Percentiles rank a stretch among this genome's conserved stretches.
Conservation (phyloP, 1,140 invertebrate species). For the Agrypnia vestita region DNA sequence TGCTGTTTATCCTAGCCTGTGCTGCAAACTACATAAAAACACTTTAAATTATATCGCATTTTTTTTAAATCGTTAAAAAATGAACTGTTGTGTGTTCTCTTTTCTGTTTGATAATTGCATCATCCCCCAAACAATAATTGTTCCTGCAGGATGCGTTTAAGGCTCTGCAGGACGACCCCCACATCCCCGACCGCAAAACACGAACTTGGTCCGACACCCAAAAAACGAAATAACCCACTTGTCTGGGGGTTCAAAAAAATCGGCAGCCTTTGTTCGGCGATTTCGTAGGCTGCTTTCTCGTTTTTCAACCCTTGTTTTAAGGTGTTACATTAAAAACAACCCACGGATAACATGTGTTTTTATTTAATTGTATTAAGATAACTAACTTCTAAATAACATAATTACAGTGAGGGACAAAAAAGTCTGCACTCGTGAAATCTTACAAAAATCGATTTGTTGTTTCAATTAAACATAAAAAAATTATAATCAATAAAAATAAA, state of each 20-base stretch:
- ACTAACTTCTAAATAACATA: no score
- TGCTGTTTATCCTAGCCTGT: no score
- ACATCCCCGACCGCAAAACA: neutral
- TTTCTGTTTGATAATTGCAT: neutral
- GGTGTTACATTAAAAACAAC: neutral
- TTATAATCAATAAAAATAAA: no score
- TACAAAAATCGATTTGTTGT: no score
- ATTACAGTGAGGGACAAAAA: no score
- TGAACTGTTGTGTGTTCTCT: neutral
- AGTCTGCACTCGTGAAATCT: no score
- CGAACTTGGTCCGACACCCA: neutral
- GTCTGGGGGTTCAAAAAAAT: constrained; percentile 12
- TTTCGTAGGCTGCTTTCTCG: neutral
- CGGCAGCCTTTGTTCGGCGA: constrained; percentile 1
- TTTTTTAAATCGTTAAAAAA: neutral
- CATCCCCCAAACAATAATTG: neutral
- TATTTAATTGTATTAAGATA: no score
- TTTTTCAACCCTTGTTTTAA: neutral
- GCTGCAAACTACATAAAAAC: no score
- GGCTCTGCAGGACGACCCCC: neutral
- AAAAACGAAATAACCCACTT: constrained; percentile 12
- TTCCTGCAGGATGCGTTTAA: neutral
- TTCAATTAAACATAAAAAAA: no score
- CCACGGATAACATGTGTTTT: no score
- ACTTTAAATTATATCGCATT: no score